A percentile compares a stretch with the other conserved stretches of the same genome.
These are phyloP conservation scores for Drosophila auraria DNA, from an alignment of 1,140 invertebrate genomes.

Conservation along the genomic window DNA sequence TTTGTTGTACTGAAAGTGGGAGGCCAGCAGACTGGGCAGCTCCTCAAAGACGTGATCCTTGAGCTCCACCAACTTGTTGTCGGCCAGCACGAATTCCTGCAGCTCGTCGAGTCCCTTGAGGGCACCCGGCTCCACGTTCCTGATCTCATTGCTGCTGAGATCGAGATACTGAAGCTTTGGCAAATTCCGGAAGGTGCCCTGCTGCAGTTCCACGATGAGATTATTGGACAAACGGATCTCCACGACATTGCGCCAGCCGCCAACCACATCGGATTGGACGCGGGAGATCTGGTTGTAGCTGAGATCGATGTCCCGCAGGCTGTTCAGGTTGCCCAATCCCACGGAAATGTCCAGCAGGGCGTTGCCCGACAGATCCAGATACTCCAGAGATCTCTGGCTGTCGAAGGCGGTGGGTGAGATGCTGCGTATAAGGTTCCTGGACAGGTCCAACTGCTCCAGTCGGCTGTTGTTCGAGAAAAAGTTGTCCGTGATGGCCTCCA, in stretches of 20 bases:
- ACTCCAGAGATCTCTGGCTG: conserved; percentile 89
- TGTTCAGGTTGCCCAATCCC: conserved; percentile 89
- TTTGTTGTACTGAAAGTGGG: conserved; percentile 93
- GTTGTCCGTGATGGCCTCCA: conserved; percentile 89
- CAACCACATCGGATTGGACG: conserved; percentile 89
- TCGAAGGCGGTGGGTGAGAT: conserved; percentile 89
- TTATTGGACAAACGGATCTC: conserved; percentile 91
- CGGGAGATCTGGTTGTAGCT: conserved; percentile 92
- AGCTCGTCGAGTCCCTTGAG: conserved; percentile 91
- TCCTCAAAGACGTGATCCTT: conserved; percentile 91
- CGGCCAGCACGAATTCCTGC: conserved; percentile 91
- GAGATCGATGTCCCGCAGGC: conserved; percentile 90
- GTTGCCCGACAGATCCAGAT: conserved; percentile 92
- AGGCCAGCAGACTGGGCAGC: conserved; percentile 89
- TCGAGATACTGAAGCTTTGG: conserved; percentile 90
- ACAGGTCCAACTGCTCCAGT: conserved; percentile 90
- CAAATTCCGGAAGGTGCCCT: conserved; percentile 90
- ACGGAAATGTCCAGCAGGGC: conserved; percentile 90
- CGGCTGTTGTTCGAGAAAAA: conserved; percentile 88
- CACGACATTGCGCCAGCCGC: conserved; percentile 88
- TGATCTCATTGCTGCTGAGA: conserved; percentile 93
- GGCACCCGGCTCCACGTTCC: conserved; percentile 91
- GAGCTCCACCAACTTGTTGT: conserved; percentile 90
- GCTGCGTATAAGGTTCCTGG: conserved; percentile 90
- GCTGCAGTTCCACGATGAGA: conserved; percentile 89